Percentiles rank a stretch among this genome's conserved stretches.
phyloP scores from a whole-genome alignment of 2,888 invertebrate species.

The Dastarcus helophoroides region DNA sequence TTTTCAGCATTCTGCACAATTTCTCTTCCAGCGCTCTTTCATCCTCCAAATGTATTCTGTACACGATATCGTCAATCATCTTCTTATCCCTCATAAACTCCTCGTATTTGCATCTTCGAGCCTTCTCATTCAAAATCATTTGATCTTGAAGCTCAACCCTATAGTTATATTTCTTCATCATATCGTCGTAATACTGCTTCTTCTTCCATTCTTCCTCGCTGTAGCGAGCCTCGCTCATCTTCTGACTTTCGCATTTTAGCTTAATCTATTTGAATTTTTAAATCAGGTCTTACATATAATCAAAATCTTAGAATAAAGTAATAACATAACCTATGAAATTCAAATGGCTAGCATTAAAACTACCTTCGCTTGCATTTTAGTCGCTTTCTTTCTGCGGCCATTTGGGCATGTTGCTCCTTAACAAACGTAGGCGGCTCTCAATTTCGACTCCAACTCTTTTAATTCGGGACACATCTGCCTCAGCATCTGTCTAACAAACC shows the following conservation, averaged over 20 bases:
- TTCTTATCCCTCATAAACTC: slow-evolving; percentile 50
- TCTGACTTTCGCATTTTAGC: too few species aligned
- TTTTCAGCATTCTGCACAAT: slow-evolving; percentile 38
- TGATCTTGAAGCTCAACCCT: slow-evolving; percentile 46
- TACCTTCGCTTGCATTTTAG: slow-evolving; percentile 45
- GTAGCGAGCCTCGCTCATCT: slow-evolving; percentile 33
- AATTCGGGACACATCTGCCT: slow-evolving; percentile 50
- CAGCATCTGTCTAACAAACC: slow-evolving; percentile 42
- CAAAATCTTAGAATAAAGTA: too few species aligned
- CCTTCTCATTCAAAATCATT: slow-evolving; percentile 42
- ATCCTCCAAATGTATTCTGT: slow-evolving; percentile 51
- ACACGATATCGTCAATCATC: slow-evolving; percentile 48
- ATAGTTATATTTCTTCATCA: slow-evolving; percentile 36
- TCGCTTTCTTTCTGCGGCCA: slow-evolving; percentile 50
- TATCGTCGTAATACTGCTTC: slow-evolving; percentile 30
- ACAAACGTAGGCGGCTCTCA: slow-evolving; percentile 60
- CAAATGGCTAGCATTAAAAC: slow-evolving; percentile 9
- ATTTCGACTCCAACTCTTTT: slow-evolving; percentile 47
- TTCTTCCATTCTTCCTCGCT: slow-evolving; percentile 36
- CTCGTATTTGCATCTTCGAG: slow-evolving; percentile 43
- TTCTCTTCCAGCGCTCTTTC: slow-evolving; percentile 43
- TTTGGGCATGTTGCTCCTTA: slow-evolving; percentile 54
- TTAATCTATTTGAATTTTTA: too few species aligned
- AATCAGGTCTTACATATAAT: too few species aligned
- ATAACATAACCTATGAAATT: too few species aligned